A percentile compares a stretch with the other conserved stretches of the same genome.
Conservation (phyloP, 2,113 vertebrate species). For the Megaleporinus macrocephalus region DNA sequence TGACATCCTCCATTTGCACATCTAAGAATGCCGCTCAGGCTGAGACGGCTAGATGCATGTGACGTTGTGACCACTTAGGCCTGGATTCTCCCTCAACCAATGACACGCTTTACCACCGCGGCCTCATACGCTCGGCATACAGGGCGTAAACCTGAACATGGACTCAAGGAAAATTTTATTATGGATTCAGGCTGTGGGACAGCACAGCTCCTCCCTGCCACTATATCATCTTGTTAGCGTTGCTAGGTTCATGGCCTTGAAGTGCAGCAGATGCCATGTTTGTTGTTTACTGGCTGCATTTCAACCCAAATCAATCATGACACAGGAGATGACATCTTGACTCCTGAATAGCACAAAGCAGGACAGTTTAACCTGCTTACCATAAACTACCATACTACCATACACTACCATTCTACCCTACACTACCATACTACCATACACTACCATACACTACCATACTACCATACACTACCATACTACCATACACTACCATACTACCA, state of each 20-base stretch:
- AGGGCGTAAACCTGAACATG: not conserved
- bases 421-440: too few relatives aligned
- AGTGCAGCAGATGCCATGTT: not conserved
- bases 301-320: not conserved
- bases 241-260: slow-evolving; percentile 15
- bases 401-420: too few relatives aligned
- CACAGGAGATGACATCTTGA: not conserved
- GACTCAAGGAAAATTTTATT: not conserved
- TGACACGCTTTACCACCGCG: not conserved
- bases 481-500: too few relatives aligned
- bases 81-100: slow-evolving; percentile 34
- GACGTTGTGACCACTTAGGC: slow-evolving; percentile 26
- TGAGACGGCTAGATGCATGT: slow-evolving; percentile 24
- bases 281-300: not conserved
- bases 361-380: not conserved
- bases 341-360: not conserved
- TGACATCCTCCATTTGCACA: slow-evolving; percentile 38
- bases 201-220: not conserved
- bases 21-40: slow-evolving; percentile 31
- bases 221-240: not conserved
- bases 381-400: too few relatives aligned
- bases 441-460: too few relatives aligned
- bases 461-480: too few relatives aligned
- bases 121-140: not conserved
- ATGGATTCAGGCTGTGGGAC: not conserved